Evolutionary conservation across 2,113 vertebrate species (phyloP).

Genomic region (Rousettus leschenaultii): DNA sequence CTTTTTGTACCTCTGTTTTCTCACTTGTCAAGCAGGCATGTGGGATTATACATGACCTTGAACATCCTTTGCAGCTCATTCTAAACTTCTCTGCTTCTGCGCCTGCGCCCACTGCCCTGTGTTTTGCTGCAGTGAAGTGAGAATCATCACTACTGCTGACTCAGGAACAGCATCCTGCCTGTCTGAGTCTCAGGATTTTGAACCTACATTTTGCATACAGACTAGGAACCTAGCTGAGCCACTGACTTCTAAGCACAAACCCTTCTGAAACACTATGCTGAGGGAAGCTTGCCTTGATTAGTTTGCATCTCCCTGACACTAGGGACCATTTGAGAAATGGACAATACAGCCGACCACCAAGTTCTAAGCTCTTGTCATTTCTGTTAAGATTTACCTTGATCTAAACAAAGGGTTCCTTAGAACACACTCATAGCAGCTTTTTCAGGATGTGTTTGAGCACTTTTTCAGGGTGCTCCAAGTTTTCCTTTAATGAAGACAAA

Average conservation of each 20-base stretch:
- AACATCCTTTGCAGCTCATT: not conserved
- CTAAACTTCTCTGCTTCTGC: not conserved
- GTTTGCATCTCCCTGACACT: not conserved
- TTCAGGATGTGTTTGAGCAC: not conserved
- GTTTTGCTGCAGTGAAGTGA: slow-evolving; percentile 27
- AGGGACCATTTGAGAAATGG: not conserved
- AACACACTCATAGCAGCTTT: not conserved
- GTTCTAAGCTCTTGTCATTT: not conserved
- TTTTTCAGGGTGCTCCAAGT: not conserved
- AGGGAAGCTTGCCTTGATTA: not conserved
- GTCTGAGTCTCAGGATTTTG: not conserved
- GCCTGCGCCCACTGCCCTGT: not conserved
- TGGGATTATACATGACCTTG: not conserved
- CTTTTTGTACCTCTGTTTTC: not conserved
- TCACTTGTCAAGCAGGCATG: not conserved
- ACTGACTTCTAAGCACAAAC: not conserved
- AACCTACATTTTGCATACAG: not conserved
- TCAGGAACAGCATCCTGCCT: not conserved
- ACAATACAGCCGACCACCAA: not conserved
- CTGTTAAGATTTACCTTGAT: not conserved
- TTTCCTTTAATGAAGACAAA: slow-evolving; percentile 3
- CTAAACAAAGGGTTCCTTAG: not conserved
- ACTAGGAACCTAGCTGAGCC: not conserved
- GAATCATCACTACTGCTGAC: slow-evolving; percentile 21
- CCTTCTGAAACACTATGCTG: not conserved